Conservation (phyloP, 1,140 invertebrate genomes). For the Caenorhabditis inopinata region DNA sequence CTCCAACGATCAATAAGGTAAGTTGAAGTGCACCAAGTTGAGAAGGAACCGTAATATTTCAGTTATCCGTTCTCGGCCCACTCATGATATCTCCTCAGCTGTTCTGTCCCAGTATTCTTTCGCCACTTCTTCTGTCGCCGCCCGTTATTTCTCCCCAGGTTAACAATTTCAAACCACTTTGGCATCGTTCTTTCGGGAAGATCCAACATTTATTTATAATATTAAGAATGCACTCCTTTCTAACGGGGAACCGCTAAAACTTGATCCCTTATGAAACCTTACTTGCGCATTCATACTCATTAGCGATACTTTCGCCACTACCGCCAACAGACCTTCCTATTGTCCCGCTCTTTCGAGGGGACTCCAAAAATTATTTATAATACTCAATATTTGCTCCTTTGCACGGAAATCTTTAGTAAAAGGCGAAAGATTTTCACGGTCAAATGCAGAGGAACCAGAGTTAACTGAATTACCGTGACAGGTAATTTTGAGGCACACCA, state of each 20-base stretch:
- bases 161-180: too few species aligned
- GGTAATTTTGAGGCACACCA: neutral
- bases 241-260: too few species aligned
- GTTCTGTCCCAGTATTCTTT: slow-evolving; percentile 47
- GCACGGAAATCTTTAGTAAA: slow-evolving; percentile 45
- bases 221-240: too few species aligned
- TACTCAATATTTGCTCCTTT: slow-evolving; percentile 19
- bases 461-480: too few species aligned
- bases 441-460: slow-evolving; percentile 32
- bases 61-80: slow-evolving; percentile 46
- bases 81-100: slow-evolving; percentile 43
- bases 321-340: too few species aligned
- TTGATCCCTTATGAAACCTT: too few species aligned
- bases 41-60: neutral
- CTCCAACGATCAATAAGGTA: slow-evolving; percentile 38
- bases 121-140: slow-evolving; percentile 46
- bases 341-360: slow-evolving; percentile 32
- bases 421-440: slow-evolving; percentile 42
- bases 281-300: too few species aligned
- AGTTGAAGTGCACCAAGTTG: neutral
- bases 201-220: too few species aligned
- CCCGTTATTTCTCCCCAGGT: slow-evolving; percentile 48
- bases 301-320: too few species aligned
- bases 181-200: too few species aligned
- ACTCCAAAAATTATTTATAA: slow-evolving; percentile 35